phyloP scores from a whole-genome alignment of 2,797 vertebrate species.

The Falco naumanni region DNA sequence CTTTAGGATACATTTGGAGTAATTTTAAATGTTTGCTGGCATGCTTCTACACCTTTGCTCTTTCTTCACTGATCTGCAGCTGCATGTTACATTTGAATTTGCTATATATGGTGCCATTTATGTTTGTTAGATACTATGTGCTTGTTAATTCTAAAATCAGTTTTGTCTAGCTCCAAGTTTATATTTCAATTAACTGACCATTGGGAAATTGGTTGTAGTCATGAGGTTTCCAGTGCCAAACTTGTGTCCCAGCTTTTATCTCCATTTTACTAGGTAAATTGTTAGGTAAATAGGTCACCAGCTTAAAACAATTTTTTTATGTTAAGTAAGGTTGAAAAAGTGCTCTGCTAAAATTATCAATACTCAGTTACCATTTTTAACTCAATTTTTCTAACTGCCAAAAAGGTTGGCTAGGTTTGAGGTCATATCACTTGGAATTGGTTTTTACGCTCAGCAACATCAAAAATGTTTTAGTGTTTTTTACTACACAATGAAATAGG shows the following conservation, averaged over 20 bases:
- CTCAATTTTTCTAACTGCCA: background rate
- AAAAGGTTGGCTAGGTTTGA: background rate
- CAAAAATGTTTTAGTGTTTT: background rate
- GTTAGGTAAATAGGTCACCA: background rate
- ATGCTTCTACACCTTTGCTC: background rate
- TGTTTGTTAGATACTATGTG: background rate
- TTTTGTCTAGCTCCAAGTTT: background rate
- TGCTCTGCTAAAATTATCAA: background rate
- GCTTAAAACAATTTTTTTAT: background rate
- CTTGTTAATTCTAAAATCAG: background rate
- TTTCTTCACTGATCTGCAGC: background rate
- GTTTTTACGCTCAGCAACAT: background rate
- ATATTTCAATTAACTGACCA: background rate
- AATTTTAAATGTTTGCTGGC: background rate
- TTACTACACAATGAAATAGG: background rate
- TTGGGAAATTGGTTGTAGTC: background rate
- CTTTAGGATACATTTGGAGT: background rate
- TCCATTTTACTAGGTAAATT: background rate
- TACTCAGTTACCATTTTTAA: background rate
- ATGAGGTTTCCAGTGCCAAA: background rate
- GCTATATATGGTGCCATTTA: background rate
- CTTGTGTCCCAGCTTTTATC: background rate
- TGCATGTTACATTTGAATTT: background rate
- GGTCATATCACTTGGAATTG: background rate
- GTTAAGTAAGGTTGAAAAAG: background rate